phyloP scores from a whole-genome alignment of 2,113 vertebrate species.

The Phrynocephalus versicolor region DNA sequence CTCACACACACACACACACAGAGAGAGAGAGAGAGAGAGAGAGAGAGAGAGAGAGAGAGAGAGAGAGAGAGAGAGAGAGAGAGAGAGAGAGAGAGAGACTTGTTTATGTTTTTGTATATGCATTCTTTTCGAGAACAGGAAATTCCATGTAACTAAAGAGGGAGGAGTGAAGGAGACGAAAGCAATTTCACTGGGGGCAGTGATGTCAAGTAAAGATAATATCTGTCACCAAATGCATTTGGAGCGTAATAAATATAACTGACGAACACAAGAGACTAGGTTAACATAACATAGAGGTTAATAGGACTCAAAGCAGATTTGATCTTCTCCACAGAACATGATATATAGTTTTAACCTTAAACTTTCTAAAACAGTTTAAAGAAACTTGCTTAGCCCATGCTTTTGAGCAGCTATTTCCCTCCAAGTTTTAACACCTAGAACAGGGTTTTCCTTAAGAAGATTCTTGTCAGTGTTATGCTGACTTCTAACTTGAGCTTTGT shows the following conservation, averaged over 20 bases:
- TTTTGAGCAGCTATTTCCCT: background rate
- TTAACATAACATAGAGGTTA: conserved; percentile 12
- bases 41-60: too few species aligned
- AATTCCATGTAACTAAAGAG: conserved; percentile 7
- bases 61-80: too few species aligned
- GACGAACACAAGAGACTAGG: conserved; percentile 12
- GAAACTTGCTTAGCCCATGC: background rate
- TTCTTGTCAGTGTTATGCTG: background rate
- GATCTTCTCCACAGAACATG: background rate
- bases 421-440: background rate
- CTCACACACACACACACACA: too few species aligned
- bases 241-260: conserved; percentile 19
- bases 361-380: conserved; percentile 22
- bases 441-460: background rate
- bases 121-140: conserved; percentile 27
- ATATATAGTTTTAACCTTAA: background rate
- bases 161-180: background rate
- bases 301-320: conserved; percentile 35
- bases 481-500: conserved; percentile 4
- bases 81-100: too few species aligned
- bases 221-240: conserved; percentile 12
- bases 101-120: conserved; percentile 13
- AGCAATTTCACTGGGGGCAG: conserved; percentile 1
- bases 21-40: too few species aligned
- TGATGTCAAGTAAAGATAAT: conserved; percentile 17